phyloP scores from a whole-genome alignment of 1,140 invertebrate species.

The Drosophila varians region DNA sequence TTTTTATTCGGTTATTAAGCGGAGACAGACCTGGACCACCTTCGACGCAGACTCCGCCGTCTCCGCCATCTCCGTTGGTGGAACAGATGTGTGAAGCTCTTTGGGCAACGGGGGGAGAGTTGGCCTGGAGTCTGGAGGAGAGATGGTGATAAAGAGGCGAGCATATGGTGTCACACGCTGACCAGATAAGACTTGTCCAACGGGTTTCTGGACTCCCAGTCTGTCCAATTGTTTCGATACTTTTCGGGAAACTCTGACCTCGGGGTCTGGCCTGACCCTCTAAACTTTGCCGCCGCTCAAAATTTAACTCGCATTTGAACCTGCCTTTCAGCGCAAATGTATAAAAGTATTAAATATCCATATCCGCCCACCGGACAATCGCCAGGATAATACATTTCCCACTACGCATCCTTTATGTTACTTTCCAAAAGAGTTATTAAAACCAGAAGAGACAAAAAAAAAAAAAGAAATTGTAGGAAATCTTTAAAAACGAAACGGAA shows the following conservation, averaged over 20 bases:
- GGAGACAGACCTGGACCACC: conserved; percentile 67
- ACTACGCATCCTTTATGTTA: conserved; percentile 26
- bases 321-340: conserved; percentile 39
- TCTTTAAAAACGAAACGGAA: conserved; percentile 26
- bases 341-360: conserved; percentile 78
- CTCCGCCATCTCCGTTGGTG: conserved; percentile 9
- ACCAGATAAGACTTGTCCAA: conserved; percentile 32
- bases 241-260: conserved; percentile 17
- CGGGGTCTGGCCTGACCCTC: conserved; percentile 7
- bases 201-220: conserved; percentile 12
- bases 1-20: conserved; percentile 82
- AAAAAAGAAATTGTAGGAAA: conserved; percentile 28
- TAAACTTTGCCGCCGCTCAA: conserved; percentile 35
- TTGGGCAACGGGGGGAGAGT: neutral
- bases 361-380: conserved; percentile 78
- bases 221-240: conserved; percentile 57
- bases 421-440: conserved; percentile 70
- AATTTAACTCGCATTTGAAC: conserved; percentile 67
- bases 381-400: conserved; percentile 46
- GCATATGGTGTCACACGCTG: conserved; percentile 61
- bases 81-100: conserved; percentile 76
- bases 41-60: conserved; percentile 34
- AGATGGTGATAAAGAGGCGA: conserved; percentile 32
- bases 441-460: neutral
- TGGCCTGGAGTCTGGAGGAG: neutral